Evolutionary conservation across 2,797 vertebrate genomes (phyloP), one percentile per base, ranked within the genome.

Genomic region (Phataginus tricuspis): DNA sequence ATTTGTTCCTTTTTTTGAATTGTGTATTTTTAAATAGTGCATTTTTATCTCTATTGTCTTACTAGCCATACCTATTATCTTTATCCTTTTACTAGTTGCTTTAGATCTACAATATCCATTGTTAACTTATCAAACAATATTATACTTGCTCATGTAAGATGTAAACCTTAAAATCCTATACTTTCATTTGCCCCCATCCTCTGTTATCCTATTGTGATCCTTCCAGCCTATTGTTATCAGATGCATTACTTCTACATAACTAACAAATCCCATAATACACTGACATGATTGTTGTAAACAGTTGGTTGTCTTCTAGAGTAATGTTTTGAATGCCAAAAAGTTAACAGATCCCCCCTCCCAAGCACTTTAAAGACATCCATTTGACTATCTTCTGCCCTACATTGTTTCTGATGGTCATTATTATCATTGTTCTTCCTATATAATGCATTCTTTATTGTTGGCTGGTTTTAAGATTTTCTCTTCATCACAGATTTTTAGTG

Each of bases 391-490:
- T 42, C 69, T 8, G 15, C 14, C 31, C 77, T 55, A 18, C 14
- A 27, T 45, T 55, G 18, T 59, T 93, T 86, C 79, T 74, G 49
- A 53, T 19, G 15, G 29, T 18, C 27, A 19, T 29, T 86, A 31
- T 64, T 79, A 34, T 49, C 61, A 85, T 90, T 57, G 55, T 79
- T 51, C n/a, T 3, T 31, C 51, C 4, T 66, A 57, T 4, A 7
- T 39, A 49, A 61, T 27, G 2, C 68, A 9, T 75, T 51, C 59
- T 83, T 75, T 45, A 45, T n/a, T 59, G 42, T 4, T 53, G 14
- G 29, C 8, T 82, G 34, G 63, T 75, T 80, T 91, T 80, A 85
- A 86, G 77, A 77, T 31, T 82, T 78, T 86, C 51, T 90, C 71
- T 71, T 88, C 25, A 75, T 27, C 42, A 53, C 51, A 64, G 23